A percentile compares a stretch with the other conserved stretches of the same genome.
Conservation (phyloP, 2,113 vertebrate genomes). For the Bubo scandiacus region DNA sequence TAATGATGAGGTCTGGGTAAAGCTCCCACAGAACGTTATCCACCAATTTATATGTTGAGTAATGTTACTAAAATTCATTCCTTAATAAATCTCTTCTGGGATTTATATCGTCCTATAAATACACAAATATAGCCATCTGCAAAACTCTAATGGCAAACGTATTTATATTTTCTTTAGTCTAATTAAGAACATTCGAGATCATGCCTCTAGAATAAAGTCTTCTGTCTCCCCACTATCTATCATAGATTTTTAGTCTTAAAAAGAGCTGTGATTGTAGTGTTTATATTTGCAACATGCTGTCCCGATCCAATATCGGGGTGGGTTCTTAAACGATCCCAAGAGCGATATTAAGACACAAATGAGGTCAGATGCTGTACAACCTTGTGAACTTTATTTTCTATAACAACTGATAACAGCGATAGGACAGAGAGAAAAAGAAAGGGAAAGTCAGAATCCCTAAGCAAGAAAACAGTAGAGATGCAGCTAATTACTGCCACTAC, state of each 20-base stretch:
- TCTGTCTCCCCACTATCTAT: no score
- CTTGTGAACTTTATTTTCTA: no score
- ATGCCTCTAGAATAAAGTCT: accelerated
- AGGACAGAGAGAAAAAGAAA: no score
- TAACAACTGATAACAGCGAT: no score
- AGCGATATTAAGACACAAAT: no score
- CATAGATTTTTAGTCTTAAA: neutral
- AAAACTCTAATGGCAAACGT: neutral
- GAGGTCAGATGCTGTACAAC: no score
- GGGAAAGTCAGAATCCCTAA: no score
- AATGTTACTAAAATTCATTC: neutral
- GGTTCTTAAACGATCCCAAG: no score
- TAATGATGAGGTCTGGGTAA: neutral
- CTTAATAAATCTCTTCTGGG: neutral
- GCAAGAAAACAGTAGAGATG: no score
- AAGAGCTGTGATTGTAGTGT: neutral
- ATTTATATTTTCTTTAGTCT: neutral
- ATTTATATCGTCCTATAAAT: neutral
- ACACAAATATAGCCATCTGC: no score
- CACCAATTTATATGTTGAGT: neutral
- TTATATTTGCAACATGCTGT: neutral
- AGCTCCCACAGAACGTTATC: neutral
- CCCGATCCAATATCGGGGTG: no score
- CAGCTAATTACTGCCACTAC: no score
- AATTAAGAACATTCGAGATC: neutral